A percentile compares a stretch with the other conserved stretches of the same genome.
These are phyloP conservation scores for Poeciliopsis occidentalis DNA, from an alignment of 2,113 vertebrate genomes.

Conservation along the genomic window DNA sequence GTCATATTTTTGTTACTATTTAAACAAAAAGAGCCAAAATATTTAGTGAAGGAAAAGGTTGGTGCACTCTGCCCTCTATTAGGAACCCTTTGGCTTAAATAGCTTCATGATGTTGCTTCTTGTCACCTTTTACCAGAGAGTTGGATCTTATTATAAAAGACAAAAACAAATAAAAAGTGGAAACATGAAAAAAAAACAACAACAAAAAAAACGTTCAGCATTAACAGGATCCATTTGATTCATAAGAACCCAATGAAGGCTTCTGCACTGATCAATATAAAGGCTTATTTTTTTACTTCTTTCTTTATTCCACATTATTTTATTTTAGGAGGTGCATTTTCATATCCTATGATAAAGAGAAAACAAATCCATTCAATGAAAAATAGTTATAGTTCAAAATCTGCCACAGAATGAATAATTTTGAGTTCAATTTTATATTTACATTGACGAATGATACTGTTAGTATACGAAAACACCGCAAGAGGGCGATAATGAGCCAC, in stretches of 20 bases:
- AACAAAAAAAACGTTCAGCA: no score
- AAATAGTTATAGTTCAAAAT: background rate
- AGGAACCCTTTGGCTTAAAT: background rate
- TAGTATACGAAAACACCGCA: constrained; percentile 19
- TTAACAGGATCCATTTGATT: background rate
- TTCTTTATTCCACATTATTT: background rate
- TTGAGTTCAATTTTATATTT: background rate
- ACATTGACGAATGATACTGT: background rate
- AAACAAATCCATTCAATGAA: background rate
- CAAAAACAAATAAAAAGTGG: background rate
- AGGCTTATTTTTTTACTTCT: background rate
- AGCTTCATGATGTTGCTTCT: background rate
- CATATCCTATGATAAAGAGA: background rate
- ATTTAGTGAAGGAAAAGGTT: background rate
- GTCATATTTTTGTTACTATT: background rate
- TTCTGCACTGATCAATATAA: background rate
- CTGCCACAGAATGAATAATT: background rate
- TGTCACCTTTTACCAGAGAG: background rate
- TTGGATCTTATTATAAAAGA: background rate
- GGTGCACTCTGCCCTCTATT: background rate
- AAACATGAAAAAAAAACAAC: background rate
- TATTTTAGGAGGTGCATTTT: background rate
- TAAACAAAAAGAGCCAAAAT: background rate
- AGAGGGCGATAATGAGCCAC: constrained; percentile 30
- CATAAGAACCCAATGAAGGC: background rate